Percentiles rank a stretch among this genome's conserved stretches.
phyloP scores from a whole-genome alignment of 2,888 invertebrate species.

The Xestia xanthographa region DNA sequence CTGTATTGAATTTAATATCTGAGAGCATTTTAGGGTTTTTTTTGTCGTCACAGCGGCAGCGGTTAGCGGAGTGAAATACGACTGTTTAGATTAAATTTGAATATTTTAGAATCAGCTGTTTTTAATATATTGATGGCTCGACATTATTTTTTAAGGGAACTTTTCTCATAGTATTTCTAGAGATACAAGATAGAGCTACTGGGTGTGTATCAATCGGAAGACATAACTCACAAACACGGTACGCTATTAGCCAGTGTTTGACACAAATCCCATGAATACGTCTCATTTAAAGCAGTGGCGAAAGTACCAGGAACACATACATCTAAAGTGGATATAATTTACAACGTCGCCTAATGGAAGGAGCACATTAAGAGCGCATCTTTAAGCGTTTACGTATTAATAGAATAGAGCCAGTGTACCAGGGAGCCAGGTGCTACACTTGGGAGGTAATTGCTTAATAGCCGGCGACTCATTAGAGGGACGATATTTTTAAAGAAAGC shows the following conservation, averaged over 20 bases:
- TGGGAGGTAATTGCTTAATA: constrained; percentile 83
- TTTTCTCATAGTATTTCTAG: constrained; percentile 7
- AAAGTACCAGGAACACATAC: constrained; percentile 81
- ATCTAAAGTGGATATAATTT: constrained; percentile 86
- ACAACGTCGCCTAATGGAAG: constrained; percentile 88
- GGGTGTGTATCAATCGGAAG: constrained; percentile 46
- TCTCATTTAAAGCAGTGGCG: constrained; percentile 67
- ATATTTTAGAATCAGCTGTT: constrained; percentile 73
- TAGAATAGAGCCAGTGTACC: constrained; percentile 78
- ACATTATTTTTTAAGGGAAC: constrained; percentile 21
- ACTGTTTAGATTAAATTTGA: constrained; percentile 75
- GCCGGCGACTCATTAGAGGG: constrained; percentile 78
- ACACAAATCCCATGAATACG: constrained; percentile 64
- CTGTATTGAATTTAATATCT: constrained; percentile 80
- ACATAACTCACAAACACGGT: constrained; percentile 36
- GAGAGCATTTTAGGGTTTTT: constrained; percentile 73
- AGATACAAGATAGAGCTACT: constrained; percentile 7
- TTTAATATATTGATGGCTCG: constrained; percentile 57
- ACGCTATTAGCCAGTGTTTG: constrained; percentile 50
- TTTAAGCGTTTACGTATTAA: constrained; percentile 87
- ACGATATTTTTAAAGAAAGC: constrained; percentile 73
- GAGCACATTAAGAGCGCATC: constrained; percentile 85
- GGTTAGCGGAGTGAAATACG: constrained; percentile 73
- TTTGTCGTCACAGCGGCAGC: constrained; percentile 68
- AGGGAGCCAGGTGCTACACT: constrained; percentile 83